These are phyloP conservation scores for Excalfactoria chinensis DNA, from an alignment of 2,113 vertebrate genomes.

Conservation along the genomic window DNA sequence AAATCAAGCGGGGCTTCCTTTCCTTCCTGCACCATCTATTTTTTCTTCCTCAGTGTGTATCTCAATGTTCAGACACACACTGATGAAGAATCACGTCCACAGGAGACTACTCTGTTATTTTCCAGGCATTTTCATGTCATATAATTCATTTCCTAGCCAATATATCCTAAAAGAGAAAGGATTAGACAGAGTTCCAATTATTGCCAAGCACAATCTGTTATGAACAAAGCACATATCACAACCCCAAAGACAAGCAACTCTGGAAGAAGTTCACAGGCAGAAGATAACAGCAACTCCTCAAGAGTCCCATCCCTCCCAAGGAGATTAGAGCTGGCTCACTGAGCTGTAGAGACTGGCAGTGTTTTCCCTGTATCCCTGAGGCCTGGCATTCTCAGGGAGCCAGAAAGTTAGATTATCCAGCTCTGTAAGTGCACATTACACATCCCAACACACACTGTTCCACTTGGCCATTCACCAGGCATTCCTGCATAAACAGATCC, in stretches of 20 bases:
- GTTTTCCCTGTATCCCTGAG: not conserved
- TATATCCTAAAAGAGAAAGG: not conserved
- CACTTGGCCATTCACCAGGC: rapidly evolving
- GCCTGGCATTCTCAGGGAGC: not conserved
- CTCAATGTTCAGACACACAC: not conserved
- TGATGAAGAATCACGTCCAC: not conserved
- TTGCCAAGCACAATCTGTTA: not conserved
- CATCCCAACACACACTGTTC: not conserved
- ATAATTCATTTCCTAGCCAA: not conserved
- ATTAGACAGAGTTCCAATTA: not conserved
- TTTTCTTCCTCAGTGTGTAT: not conserved
- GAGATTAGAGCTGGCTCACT: not conserved
- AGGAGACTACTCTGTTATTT: not conserved
- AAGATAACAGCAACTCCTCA: not conserved
- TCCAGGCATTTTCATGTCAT: not conserved
- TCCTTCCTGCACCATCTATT: not conserved
- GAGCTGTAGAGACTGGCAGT: not conserved
- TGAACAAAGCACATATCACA: rapidly evolving
- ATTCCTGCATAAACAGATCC: rapidly evolving
- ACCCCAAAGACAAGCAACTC: not conserved
- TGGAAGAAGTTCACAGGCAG: not conserved
- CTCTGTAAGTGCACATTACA: not conserved
- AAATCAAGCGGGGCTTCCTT: not conserved
- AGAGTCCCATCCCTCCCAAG: not conserved
- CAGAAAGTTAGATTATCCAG: not conserved